phyloP scores from a whole-genome alignment of 2,797 vertebrate genomes.

The Scolopax bukidnonensis region DNA sequence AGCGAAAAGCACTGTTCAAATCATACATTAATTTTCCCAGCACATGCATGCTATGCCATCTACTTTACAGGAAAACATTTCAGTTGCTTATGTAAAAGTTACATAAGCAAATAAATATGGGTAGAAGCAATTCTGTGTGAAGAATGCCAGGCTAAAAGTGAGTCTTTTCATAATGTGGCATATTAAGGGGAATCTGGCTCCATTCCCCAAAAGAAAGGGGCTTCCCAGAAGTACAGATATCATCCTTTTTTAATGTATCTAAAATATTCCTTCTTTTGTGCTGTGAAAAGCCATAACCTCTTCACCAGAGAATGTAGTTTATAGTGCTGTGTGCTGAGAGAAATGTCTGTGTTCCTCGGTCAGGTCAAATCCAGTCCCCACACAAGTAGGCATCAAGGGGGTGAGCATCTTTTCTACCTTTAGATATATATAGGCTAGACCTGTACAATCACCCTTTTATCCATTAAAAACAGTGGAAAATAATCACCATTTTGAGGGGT shows the following conservation, averaged over 20 bases:
- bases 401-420: background rate
- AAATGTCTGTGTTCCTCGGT: background rate
- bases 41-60: background rate
- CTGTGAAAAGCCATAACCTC: background rate
- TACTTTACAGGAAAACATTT: background rate
- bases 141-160: background rate
- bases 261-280: background rate
- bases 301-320: background rate
- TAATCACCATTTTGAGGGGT: background rate
- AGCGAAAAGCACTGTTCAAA: background rate
- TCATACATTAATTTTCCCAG: background rate
- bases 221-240: background rate
- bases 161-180: background rate
- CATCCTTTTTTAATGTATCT: background rate
- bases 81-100: background rate
- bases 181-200: background rate
- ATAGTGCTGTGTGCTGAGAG: background rate
- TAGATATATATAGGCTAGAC: background rate
- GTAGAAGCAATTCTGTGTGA: background rate
- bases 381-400: accelerated
- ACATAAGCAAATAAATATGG: background rate
- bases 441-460: background rate
- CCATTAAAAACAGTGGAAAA: background rate
- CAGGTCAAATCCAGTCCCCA: background rate
- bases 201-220: background rate